Evolutionary conservation across 2,888 invertebrate species (phyloP).

Genomic region (Camponotus fellah): DNA sequence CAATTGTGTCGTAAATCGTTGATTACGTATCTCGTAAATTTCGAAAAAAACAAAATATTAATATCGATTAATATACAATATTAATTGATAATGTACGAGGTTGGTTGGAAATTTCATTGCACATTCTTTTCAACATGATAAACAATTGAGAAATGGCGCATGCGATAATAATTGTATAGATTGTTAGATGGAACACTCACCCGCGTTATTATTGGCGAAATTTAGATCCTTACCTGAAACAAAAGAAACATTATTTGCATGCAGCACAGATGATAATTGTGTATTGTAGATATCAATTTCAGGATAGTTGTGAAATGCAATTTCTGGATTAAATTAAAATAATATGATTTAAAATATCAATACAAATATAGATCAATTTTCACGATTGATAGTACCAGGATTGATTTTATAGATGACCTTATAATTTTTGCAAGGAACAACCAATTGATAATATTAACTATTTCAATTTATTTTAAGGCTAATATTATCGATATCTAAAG

Average conservation of each 20-base stretch:
- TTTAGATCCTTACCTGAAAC: constrained; percentile 86
- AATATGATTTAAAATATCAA: too few relatives aligned
- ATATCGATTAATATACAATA: background rate
- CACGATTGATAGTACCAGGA: background rate
- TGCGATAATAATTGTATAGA: constrained; percentile 67
- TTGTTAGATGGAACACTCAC: constrained; percentile 84
- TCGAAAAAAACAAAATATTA: background rate
- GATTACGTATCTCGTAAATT: background rate
- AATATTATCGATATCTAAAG: background rate
- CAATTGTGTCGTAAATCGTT: background rate
- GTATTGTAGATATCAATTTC: constrained; percentile 66
- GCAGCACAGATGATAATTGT: constrained; percentile 54
- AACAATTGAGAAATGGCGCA: constrained; percentile 50
- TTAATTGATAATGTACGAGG: background rate
- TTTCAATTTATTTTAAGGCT: background rate
- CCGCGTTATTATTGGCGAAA: constrained; percentile 85
- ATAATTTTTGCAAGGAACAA: background rate
- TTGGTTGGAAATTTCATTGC: constrained; percentile 20
- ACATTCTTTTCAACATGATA: constrained; percentile 20
- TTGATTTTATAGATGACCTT: background rate
- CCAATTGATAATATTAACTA: background rate
- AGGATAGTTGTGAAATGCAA: background rate
- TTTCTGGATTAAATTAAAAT: constrained; percentile 18
- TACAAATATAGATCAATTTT: background rate
- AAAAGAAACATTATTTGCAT: constrained; percentile 68